Base-by-base conservation (phyloP, 2,888 invertebrate genomes). In the Drosophila histrio region DNA sequence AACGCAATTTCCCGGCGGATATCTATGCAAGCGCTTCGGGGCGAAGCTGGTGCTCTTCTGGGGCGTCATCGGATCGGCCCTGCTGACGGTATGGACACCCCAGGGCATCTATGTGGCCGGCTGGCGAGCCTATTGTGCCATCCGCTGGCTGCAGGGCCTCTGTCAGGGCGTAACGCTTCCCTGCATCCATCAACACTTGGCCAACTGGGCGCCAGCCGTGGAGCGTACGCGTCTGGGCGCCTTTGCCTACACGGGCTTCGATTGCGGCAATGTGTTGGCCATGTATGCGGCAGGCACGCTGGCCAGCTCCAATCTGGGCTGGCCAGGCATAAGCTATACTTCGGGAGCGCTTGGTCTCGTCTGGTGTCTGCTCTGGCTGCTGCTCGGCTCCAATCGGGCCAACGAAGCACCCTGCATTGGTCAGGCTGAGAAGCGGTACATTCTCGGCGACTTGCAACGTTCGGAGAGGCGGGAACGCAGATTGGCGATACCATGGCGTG, bases 91-190 rank as follows among this genome's bases (percentile, higher is more conserved):
- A 0, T 72, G 95, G 3, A 93, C 95, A 41, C 97, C 97, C 0
- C 58, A 93, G 0, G 94, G 94, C 59, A 96, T 97, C 0, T 89
- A 92, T 17, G 86, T 93, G 87, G 94, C 94, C 0, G 94, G 93
- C 1, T 95, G 95, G 93, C 91, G 92, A 28, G 93, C 95, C 4
- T 93, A 93, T 8, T 92, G 94, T 15, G 90, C 92, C 2, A 92
- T 94, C 43, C 93, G 96, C 5, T 93, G 95, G 6, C 77, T 94
- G 2, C 94, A 95, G 90, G 96, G 96, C 0, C 91, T 96, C 9
- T 93, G 93, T 19, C 95, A 95, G 87, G 95, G 95, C 3, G 91
- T 94, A 15, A 91, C 95, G 44, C 94, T 94, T 80, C 95, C 95
- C 1, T 94, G 94, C 63, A 91, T 95, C 0, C 95, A 95, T 69